Base-by-base conservation (phyloP, 2,797 vertebrate species). In the Malurus splendens region DNA sequence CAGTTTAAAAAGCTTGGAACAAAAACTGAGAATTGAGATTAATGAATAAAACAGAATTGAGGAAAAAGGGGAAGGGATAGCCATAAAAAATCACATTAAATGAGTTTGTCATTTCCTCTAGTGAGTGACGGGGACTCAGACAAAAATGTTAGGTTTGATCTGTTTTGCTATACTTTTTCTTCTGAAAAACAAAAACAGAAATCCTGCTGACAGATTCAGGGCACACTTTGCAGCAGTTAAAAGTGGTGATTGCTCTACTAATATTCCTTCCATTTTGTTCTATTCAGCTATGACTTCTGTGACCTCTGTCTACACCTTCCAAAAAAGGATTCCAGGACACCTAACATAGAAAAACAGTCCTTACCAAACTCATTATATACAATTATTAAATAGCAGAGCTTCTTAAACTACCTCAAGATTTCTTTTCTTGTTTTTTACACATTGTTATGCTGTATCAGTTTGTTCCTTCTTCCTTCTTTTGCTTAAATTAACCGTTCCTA, bases 221-320 rank as follows among this genome's bases (percentile, higher is more conserved):
- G 90, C 96, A 94, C 95, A 95, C 94, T 94, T 96, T 7, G 30
- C 85, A 89, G 92, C 86, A 87, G 74, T 93, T 94, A 51, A 66
- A 95, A 96, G 94, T 90, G 93, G 89, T 89, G 85, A 93, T 38
- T 92, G 86, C 89, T 87, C 85, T 85, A 17, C 93, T 77, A 77
- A 80, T 94, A 77, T 90, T 90, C 82, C 79, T 90, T 89, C 87
- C 76, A 45, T 93, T 95, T 92, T 93, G 61, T 88, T 96, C 91
- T 92, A 67, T 92, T 88, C 54, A 30, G 81, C 87, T 93, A 62
- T 71, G 87, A 95, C 94, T 95, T 84, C 67, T 25, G 3, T 92
- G 96, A 96, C 96, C 96, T 95, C 96, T 96, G 96, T 97, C 97
- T 89, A 65, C 96, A 96, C 96, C 95, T 97, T 90, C 92, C 76